Evolutionary conservation across 2,888 invertebrate genomes (phyloP).

Genomic region (Salticus scenicus): DNA sequence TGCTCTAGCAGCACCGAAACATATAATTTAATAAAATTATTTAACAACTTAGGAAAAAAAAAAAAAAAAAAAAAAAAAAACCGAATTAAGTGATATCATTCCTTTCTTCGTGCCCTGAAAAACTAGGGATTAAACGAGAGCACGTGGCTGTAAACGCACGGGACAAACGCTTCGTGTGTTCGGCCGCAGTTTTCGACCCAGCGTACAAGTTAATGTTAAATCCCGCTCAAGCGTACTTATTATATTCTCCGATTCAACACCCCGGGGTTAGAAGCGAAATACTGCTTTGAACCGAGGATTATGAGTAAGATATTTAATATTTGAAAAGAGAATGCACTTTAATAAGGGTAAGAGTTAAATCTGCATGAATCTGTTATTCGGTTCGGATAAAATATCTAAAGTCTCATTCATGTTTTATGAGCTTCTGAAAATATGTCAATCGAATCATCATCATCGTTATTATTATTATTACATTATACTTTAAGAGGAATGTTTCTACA

Average conservation of each 20-base stretch:
- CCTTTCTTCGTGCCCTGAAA: not conserved
- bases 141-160: not conserved
- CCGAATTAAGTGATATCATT: not conserved
- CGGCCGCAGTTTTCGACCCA: not conserved
- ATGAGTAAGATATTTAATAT: not conserved
- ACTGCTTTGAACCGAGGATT: not conserved
- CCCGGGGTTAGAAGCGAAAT: not conserved
- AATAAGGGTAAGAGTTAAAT: too few relatives aligned
- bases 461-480: too few relatives aligned
- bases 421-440: too few relatives aligned
- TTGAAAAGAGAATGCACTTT: not conserved
- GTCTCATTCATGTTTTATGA: too few relatives aligned
- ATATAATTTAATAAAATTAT: too few relatives aligned
- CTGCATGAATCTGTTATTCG: too few relatives aligned
- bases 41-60: too few relatives aligned
- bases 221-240: conserved; percentile 1
- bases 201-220: not conserved
- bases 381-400: too few relatives aligned
- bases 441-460: too few relatives aligned
- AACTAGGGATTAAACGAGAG: not conserved
- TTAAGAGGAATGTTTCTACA: too few relatives aligned
- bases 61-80: not conserved
- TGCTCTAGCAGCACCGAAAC: too few relatives aligned
- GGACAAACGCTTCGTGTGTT: not conserved
- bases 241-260: not conserved